phyloP scores from a whole-genome alignment of 2,113 vertebrate genomes.

The Fulica atra region DNA sequence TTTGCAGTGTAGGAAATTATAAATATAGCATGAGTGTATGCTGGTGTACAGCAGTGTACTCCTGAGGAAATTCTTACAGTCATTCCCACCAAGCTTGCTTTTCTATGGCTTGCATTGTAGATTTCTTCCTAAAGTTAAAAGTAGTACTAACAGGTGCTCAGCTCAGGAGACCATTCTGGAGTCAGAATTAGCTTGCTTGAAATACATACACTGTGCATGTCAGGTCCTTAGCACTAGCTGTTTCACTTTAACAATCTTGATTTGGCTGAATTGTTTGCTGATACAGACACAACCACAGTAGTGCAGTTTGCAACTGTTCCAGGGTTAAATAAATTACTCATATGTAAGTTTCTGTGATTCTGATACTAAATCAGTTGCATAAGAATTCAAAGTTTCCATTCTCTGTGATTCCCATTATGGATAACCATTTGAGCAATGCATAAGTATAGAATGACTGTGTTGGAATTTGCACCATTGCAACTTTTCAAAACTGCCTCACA shows the following conservation, averaged over 20 bases:
- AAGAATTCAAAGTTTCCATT: background rate
- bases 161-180: background rate
- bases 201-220: background rate
- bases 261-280: background rate
- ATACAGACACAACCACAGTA: background rate
- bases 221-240: background rate
- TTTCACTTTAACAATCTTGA: background rate
- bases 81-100: fast-evolving
- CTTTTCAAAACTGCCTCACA: background rate
- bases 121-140: background rate
- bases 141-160: background rate
- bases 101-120: background rate
- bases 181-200: background rate
- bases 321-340: background rate
- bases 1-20: background rate
- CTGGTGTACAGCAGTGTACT: background rate
- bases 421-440: background rate
- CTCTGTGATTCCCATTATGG: background rate
- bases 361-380: background rate
- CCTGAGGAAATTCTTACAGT: background rate
- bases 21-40: background rate
- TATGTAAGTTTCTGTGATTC: background rate
- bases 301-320: background rate
- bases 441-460: background rate
- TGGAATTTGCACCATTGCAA: background rate